Evolutionary conservation across 2,888 invertebrate genomes (phyloP).

Genomic region (Drosophila stalkeri): DNA sequence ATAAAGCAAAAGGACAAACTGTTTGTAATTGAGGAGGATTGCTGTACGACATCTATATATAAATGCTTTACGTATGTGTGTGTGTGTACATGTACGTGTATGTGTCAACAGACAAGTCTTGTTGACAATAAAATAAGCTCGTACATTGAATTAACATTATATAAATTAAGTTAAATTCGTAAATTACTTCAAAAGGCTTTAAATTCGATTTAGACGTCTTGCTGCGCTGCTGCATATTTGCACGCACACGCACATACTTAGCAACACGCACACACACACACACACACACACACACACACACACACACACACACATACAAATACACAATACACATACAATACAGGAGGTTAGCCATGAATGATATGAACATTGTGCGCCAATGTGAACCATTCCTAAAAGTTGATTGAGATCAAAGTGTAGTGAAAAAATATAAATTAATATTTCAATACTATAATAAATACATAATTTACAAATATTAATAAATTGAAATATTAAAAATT

Average conservation of each 20-base stretch:
- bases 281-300: conserved; percentile 14
- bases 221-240: conserved; percentile 60
- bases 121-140: conserved; percentile 44
- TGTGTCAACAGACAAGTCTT: conserved; percentile 25
- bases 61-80: conserved; percentile 7
- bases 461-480: background rate
- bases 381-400: background rate
- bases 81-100: conserved; percentile 14
- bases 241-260: conserved; percentile 59
- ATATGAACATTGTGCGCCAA: conserved; percentile 31
- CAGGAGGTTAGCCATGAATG: conserved; percentile 45
- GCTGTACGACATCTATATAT: background rate
- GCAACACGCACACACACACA: conserved; percentile 14
- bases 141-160: conserved; percentile 58
- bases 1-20: conserved; percentile 43
- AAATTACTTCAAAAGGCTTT: conserved; percentile 25
- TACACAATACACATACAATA: background rate
- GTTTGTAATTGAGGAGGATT: conserved; percentile 14
- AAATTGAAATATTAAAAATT: background rate
- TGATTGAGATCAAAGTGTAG: background rate
- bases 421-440: too few relatives aligned
- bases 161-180: conserved; percentile 50
- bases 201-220: conserved; percentile 48
- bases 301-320: conserved; percentile 7
- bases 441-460: background rate